Base-by-base conservation (phyloP, 2,797 vertebrate genomes). In the Tapera naevia region DNA sequence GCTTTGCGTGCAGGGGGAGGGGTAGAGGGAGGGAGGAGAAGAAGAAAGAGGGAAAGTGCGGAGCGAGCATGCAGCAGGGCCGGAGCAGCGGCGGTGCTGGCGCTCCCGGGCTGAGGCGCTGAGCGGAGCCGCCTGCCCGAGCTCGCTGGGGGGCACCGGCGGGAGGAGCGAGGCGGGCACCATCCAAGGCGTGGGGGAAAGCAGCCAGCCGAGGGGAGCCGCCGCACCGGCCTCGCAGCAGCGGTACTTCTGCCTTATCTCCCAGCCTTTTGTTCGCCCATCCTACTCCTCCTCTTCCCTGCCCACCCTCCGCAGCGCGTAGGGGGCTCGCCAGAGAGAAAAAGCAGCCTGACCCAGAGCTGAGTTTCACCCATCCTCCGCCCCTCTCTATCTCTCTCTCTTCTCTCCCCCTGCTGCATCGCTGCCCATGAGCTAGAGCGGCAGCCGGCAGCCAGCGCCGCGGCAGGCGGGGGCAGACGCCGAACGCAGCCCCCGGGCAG, bases 251-350 rank as follows among this genome's bases (percentile, higher is more conserved):
- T 88, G 94, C 91, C 84, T 88, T 80, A 93, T 84, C 92, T 86
- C 91, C 30, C 75, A 93, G 94, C 97, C 95, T 95, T 97, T 97
- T 96, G 95, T 96, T 94, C 50, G 93, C 85, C 88, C 72, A 73
- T 88, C 81, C 92, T 95, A 93, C 87, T 94, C 62, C 46, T 90
- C 89, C 33, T 76, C 70, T 78, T 91, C 70, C 64, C 89, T 82
- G 83, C 93, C 93, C 91, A 94, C 89, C 53, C 91, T 93, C 96
- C 75, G 95, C 92, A 95, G 60, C 56, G 83, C 80, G 83, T 80
- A 90, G 73, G 85, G 86, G 94, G 91, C 48, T 94, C 62, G 37
- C 54, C 73, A 64, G 66, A 89, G 70, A 91, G 74, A 89, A 87
- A 86, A 76, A n/a, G 64, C 93, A 86, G 89, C 91, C 90, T 88